phyloP scores from a whole-genome alignment of 1,140 invertebrate species.

The Zaprionus nigranus region DNA sequence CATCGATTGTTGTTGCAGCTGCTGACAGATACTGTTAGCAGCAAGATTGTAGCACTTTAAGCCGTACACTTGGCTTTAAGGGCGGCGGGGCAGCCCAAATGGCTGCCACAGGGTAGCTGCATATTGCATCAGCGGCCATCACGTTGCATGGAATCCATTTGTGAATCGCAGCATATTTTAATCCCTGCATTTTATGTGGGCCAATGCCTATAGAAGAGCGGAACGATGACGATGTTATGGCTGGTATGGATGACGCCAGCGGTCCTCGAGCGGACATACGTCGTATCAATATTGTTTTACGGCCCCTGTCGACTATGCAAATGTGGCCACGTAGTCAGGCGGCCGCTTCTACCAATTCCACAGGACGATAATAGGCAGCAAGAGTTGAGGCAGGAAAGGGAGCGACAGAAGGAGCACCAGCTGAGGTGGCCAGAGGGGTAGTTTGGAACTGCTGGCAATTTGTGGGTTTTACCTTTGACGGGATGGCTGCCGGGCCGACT shows the following conservation, averaged over 20 bases:
- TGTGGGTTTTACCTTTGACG: constrained; percentile 36
- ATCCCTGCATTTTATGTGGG: constrained; percentile 59
- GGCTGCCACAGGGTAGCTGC: constrained; percentile 32
- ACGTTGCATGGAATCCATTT: constrained; percentile 4
- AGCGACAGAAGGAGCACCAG: background rate
- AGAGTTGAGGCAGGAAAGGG: constrained; percentile 11
- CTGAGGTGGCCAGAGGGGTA: background rate
- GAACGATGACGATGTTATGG: constrained; percentile 39
- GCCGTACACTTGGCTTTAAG: constrained; percentile 46
- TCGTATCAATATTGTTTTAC: constrained; percentile 75
- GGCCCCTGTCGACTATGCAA: constrained; percentile 58
- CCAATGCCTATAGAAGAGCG: constrained; percentile 47
- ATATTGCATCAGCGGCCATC: constrained; percentile 35
- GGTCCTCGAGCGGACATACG: constrained; percentile 32
- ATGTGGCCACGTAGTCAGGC: constrained; percentile 54
- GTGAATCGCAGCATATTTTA: constrained; percentile 58
- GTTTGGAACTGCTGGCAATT: constrained; percentile 49
- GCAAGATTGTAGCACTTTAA: constrained; percentile 32
- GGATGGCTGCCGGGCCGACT: constrained; percentile 19
- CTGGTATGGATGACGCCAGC: constrained; percentile 23
- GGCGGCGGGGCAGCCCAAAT: constrained; percentile 21
- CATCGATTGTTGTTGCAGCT: constrained; percentile 52
- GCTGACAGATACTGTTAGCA: constrained; percentile 25
- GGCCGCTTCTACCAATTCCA: constrained; percentile 26
- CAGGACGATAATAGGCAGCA: constrained; percentile 31